These are phyloP conservation scores for Stichopus chloronotus DNA, from an alignment of 35 echinoderm and acorn worm genomes.

Conservation along the genomic window DNA sequence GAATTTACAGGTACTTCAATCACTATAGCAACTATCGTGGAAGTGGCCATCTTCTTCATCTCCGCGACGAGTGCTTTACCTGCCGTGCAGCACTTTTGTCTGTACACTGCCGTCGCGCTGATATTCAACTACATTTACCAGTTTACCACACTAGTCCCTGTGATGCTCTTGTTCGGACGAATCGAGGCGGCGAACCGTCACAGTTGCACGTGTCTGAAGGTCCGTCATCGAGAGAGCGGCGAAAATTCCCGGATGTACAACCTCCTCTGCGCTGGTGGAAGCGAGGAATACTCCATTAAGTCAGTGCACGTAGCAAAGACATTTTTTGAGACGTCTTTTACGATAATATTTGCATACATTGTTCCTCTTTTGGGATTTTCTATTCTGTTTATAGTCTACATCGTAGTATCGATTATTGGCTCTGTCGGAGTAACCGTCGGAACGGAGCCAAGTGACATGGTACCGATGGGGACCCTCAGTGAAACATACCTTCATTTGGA, in stretches of 20 bases:
- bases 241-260: background rate
- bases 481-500: background rate
- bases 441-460: background rate
- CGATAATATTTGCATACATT: background rate
- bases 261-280: constrained; percentile 19
- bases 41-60: background rate
- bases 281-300: background rate
- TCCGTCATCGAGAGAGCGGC: background rate
- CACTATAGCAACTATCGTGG: constrained; percentile 1
- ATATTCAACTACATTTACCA: constrained; percentile 16
- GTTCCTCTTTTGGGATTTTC: background rate
- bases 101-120: background rate
- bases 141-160: background rate
- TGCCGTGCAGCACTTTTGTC: background rate
- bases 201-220: background rate
- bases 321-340: background rate
- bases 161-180: background rate
- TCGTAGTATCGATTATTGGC: background rate
- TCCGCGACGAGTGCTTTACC: background rate
- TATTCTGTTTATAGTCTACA: background rate
- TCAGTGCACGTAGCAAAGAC: background rate
- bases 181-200: constrained; percentile 10
- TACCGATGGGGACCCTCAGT: background rate
- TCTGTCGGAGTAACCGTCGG: background rate
- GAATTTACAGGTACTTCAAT: background rate